These are phyloP conservation scores for Chlorospingus semifuscus DNA, from an alignment of 2,797 vertebrate genomes.

Conservation along the genomic window DNA sequence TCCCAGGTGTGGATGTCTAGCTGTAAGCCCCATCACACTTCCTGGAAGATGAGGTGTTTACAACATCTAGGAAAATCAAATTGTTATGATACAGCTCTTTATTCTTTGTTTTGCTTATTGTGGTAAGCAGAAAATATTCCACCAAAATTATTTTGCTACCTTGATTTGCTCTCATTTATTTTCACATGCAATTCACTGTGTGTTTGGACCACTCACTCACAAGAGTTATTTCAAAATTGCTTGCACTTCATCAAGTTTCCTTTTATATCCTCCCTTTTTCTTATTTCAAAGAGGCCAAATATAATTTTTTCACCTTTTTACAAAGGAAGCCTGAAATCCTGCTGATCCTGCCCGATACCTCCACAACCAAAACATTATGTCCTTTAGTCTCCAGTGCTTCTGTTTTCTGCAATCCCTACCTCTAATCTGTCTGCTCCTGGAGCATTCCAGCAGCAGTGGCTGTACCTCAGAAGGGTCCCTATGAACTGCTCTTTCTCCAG, in stretches of 20 bases:
- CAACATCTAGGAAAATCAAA: not conserved
- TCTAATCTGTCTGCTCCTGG: not conserved
- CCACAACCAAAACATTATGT: not conserved
- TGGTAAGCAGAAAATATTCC: conserved; percentile 32
- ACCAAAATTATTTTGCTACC: not conserved
- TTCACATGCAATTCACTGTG: not conserved
- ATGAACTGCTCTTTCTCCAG: not conserved
- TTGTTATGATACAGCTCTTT: not conserved
- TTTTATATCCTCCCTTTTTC: not conserved
- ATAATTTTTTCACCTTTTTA: not conserved
- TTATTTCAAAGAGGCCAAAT: conserved; percentile 13
- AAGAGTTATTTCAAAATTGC: not conserved
- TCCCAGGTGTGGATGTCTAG: not conserved
- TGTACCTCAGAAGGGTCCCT: not conserved
- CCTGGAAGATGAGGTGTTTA: not conserved
- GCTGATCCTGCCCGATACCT: not conserved
- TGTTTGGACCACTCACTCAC: not conserved
- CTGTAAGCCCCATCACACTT: not conserved
- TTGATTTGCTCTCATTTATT: not conserved
- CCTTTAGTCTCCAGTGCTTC: not conserved
- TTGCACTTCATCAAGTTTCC: not conserved
- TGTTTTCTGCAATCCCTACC: not conserved
- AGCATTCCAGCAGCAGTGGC: not conserved
- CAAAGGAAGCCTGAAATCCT: not conserved
- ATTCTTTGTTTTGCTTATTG: not conserved